Percentiles rank a stretch among this genome's conserved stretches.
phyloP scores from a whole-genome alignment of 2,888 invertebrate species.

The Drosophila birchii region DNA sequence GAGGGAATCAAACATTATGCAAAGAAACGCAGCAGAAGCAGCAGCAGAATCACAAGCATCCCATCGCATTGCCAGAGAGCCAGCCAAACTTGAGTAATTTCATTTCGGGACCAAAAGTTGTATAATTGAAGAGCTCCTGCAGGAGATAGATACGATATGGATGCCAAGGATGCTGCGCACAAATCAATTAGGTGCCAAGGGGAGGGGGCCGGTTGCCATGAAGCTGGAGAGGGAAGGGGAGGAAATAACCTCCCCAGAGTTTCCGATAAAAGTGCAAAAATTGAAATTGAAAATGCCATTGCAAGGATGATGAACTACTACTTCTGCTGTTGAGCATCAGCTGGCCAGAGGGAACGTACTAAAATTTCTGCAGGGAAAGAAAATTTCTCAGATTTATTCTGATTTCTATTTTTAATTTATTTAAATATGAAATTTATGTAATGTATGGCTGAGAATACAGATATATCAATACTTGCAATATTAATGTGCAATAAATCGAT shows the following conservation, averaged over 20 bases:
- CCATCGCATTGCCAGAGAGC: conserved; percentile 11
- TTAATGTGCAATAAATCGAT: background rate
- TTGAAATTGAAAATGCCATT: conserved; percentile 55
- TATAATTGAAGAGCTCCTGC: conserved; percentile 59
- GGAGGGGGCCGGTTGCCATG: background rate
- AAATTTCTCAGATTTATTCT: background rate
- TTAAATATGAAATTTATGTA: background rate
- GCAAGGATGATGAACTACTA: conserved; percentile 35
- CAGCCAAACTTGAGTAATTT: conserved; percentile 51
- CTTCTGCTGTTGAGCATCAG: background rate
- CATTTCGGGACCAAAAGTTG: conserved; percentile 55
- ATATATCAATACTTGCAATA: background rate
- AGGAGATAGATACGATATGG: conserved; percentile 22
- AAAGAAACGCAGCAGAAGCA: conserved; percentile 3
- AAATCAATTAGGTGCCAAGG: conserved; percentile 65
- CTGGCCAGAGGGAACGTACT: conserved; percentile 13
- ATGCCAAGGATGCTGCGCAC: conserved; percentile 21
- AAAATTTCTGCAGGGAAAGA: background rate
- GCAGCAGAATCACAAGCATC: background rate
- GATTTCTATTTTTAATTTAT: too few species aligned
- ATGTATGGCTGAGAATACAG: background rate
- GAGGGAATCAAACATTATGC: conserved; percentile 34
- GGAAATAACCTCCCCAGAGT: conserved; percentile 40
- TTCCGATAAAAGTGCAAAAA: conserved; percentile 42
- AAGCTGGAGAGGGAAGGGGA: conserved; percentile 2